Evolutionary conservation across 2,113 vertebrate genomes (phyloP), one percentile per base, ranked within the genome.

Genomic region (Hypomesus transpacificus): DNA sequence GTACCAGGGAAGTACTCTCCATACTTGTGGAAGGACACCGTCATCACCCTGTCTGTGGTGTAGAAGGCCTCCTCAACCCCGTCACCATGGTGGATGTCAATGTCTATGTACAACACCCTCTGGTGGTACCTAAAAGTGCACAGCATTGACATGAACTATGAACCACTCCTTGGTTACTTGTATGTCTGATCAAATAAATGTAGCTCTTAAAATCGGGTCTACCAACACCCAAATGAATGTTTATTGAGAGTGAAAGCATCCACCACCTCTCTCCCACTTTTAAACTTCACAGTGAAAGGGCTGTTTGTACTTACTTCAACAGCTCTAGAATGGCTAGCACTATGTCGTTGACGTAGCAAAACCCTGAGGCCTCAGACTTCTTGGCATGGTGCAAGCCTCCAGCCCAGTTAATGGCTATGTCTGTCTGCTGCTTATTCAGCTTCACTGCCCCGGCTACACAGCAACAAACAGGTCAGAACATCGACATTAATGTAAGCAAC

Each of bases 1-100:
- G 96, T 98, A 82, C 96, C 96, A 7, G 96, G 96, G 88, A 98
- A 98, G 86, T 98, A 97, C 71, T 98, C 96, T 69, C 96, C 96
- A 0, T 98, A 97, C 74, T 98, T 97, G 77, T 98, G 96, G 75
- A 98, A 98, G 82, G 96, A 98, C 70, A 97, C 96, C 0, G 96
- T 96, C 96, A 98, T 98, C 88, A 98, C 95, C 1, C 96, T 87
- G 88, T 98, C 96, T 24, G 96, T 98, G 88, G 96, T 98, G 77
- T 96, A 98, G 84, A 98, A 98, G 2, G 96, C 96, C 79, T 98
- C 96, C 87, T 98, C 96, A 79, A 98, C 96, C 0, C 96, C 96
- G 8, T 98, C 96, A 0, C 96, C 95, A 0, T 98, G 96, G 86
- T 98, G 96, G 76, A 97, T 97, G 80, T 98, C 96, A 17, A 97